Evolutionary conservation across 2,888 invertebrate genomes (phyloP).

Genomic region (Dynastes hyllus): DNA sequence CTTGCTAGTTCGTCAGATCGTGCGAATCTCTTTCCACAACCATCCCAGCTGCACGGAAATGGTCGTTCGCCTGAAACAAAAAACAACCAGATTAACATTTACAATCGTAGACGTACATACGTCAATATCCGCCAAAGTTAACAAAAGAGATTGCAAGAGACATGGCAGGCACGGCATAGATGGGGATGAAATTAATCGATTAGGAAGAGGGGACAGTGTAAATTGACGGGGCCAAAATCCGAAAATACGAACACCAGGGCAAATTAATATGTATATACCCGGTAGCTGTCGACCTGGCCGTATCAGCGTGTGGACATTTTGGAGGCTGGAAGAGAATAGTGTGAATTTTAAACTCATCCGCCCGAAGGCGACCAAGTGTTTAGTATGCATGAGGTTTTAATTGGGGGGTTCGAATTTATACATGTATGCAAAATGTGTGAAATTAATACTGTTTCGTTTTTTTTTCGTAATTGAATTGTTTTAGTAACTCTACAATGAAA

Average conservation of each 20-base stretch:
- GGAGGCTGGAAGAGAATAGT: background rate
- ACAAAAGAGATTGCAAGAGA: background rate
- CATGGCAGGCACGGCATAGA: too few relatives aligned
- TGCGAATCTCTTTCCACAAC: slow-evolving; percentile 78
- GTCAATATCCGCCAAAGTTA: background rate
- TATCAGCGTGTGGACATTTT: background rate
- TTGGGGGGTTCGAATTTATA: slow-evolving; percentile 9
- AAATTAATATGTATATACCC: slow-evolving; percentile 2
- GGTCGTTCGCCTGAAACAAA: slow-evolving; percentile 76
- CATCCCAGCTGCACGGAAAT: slow-evolving; percentile 77
- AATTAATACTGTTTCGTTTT: slow-evolving; percentile 2
- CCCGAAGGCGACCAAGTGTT: background rate
- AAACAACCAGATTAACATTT: slow-evolving; percentile 7
- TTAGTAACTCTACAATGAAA: too few relatives aligned
- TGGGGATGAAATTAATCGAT: background rate
- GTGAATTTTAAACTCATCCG: background rate
- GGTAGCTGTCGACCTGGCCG: background rate
- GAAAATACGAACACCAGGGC: background rate
- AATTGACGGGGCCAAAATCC: background rate
- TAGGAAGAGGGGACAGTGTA: background rate
- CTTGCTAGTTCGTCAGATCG: slow-evolving; percentile 79
- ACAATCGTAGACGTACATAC: background rate
- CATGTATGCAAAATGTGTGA: slow-evolving; percentile 1
- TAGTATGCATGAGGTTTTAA: slow-evolving; percentile 35
- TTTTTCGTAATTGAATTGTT: background rate